These are phyloP conservation scores for Thamnophis elegans DNA, from an alignment of 2,797 vertebrate genomes.

Conservation along the genomic window DNA sequence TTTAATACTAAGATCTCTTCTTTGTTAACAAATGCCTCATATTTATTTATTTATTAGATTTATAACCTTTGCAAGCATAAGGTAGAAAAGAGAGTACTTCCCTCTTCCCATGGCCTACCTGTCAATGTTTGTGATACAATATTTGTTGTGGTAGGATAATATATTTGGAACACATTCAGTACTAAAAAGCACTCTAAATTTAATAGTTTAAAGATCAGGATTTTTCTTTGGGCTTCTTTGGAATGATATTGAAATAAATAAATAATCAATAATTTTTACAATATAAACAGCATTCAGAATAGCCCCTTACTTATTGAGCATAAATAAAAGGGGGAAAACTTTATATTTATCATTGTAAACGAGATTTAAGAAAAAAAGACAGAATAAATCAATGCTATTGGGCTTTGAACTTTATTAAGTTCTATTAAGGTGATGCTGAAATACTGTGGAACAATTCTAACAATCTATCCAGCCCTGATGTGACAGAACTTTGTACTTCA, in stretches of 20 bases:
- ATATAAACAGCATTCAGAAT: not conserved
- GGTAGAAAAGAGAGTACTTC: not conserved
- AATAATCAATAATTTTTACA: not conserved
- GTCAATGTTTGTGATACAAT: not conserved
- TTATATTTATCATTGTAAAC: not conserved
- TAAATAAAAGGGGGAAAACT: too few species aligned
- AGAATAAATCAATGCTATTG: not conserved
- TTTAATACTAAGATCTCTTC: not conserved
- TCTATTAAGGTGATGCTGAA: not conserved
- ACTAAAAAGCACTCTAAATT: not conserved
- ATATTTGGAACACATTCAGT: not conserved
- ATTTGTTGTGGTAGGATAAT: not conserved
- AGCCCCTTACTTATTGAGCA: not conserved
- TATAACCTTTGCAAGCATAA: not conserved
- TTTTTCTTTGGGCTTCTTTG: not conserved
- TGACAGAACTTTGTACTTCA: slow-evolving; percentile 12
- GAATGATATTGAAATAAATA: not conserved
- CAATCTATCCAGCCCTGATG: not conserved
- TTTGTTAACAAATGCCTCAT: not conserved
- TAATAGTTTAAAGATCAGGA: not conserved
- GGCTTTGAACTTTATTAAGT: not conserved
- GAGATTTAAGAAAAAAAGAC: not conserved
- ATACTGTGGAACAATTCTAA: not conserved
- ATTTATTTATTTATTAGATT: not conserved
- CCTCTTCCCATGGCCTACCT: not conserved